A percentile compares a stretch with the other conserved stretches of the same genome.
These are phyloP conservation scores for Catonia carolina DNA, from an alignment of 2,888 invertebrate genomes.

Conservation along the genomic window DNA sequence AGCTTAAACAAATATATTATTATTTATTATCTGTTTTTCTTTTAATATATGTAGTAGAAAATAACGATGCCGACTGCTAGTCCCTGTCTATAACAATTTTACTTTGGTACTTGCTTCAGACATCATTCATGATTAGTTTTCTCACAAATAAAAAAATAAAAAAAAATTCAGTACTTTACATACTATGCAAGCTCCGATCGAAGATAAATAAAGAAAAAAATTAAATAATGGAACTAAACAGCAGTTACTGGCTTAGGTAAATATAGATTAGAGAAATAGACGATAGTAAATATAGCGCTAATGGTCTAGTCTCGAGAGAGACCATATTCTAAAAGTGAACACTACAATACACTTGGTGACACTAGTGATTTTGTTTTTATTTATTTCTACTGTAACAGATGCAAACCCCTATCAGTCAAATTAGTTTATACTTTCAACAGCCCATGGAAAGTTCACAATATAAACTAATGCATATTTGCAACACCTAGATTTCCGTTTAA, in stretches of 20 bases:
- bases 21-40: neutral
- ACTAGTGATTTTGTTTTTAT: constrained; percentile 20
- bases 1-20: neutral
- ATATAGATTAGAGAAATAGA: constrained; percentile 12
- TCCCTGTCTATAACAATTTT: constrained; percentile 23
- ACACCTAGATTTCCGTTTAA: constrained; percentile 34
- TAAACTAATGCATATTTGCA: constrained; percentile 39
- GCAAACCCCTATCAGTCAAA: constrained; percentile 24
- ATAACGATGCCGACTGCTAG: constrained; percentile 19
- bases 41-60: neutral
- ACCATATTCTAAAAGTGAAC: constrained; percentile 22
- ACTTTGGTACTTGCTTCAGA: constrained; percentile 12
- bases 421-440: constrained; percentile 31
- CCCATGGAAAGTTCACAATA: constrained; percentile 31
- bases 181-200: neutral
- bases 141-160: constrained; percentile 1
- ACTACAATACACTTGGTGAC: constrained; percentile 27
- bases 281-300: constrained; percentile 22
- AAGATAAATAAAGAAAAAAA: constrained; percentile 2
- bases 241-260: constrained; percentile 15
- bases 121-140: constrained; percentile 7
- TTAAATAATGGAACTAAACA: no score
- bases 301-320: constrained; percentile 17
- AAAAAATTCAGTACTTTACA: neutral
- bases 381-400: constrained; percentile 17